phyloP scores from a whole-genome alignment of 2,888 invertebrate genomes.

The Choreutis nemorana region DNA sequence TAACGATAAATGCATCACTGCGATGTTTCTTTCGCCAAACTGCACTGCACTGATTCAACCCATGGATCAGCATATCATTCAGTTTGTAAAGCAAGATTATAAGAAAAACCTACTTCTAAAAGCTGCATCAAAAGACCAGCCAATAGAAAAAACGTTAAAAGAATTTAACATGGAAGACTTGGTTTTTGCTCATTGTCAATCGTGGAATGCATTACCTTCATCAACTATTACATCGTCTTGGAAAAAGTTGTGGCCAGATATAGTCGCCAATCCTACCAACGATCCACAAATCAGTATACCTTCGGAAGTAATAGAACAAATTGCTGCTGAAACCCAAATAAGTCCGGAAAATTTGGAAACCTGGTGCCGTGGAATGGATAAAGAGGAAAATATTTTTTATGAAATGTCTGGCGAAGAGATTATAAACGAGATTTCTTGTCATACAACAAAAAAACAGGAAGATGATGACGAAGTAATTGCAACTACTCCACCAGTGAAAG shows the following conservation, averaged over 20 bases:
- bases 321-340: slow-evolving; percentile 17
- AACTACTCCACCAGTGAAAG: slow-evolving; percentile 15
- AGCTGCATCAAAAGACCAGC: slow-evolving; percentile 12
- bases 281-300: too few relatives aligned
- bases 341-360: slow-evolving; percentile 15
- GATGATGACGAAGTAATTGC: too few relatives aligned
- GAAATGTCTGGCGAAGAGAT: slow-evolving; percentile 21
- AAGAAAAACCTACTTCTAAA: slow-evolving; percentile 13
- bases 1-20: slow-evolving; percentile 17
- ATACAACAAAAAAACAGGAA: slow-evolving; percentile 17
- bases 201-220: slow-evolving; percentile 18
- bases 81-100: slow-evolving; percentile 16
- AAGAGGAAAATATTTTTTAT: slow-evolving; percentile 16
- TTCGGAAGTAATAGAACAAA: too few relatives aligned
- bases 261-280: too few relatives aligned
- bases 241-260: too few relatives aligned
- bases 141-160: slow-evolving; percentile 13
- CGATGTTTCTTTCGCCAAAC: slow-evolving; percentile 20
- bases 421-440: too few relatives aligned
- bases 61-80: slow-evolving; percentile 21
- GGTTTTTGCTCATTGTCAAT: slow-evolving; percentile 15
- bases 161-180: slow-evolving; percentile 14
- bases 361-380: slow-evolving; percentile 22
- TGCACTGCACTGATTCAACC: slow-evolving; percentile 21
- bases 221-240: too few relatives aligned